phyloP scores from a whole-genome alignment of 1,140 invertebrate species.

The Hyphantria cunea region DNA sequence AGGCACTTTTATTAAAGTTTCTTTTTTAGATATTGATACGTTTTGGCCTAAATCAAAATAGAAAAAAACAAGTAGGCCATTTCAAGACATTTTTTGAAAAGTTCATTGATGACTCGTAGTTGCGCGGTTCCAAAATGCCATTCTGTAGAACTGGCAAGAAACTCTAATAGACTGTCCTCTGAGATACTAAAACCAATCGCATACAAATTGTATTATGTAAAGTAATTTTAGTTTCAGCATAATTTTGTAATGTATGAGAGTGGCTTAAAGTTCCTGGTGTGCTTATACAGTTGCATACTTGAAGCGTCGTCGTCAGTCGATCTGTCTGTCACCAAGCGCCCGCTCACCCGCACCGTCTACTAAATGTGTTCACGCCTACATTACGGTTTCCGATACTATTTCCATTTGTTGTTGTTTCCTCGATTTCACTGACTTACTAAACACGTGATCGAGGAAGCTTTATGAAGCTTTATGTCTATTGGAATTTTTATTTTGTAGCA shows the following conservation, averaged over 20 bases:
- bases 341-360: slow-evolving; percentile 42
- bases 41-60: too few relatives aligned
- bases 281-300: neutral
- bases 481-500: slow-evolving; percentile 20
- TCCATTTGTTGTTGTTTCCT: slow-evolving; percentile 59
- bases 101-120: too few relatives aligned
- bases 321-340: slow-evolving; percentile 55
- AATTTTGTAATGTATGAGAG: slow-evolving; percentile 7
- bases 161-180: too few relatives aligned
- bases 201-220: neutral
- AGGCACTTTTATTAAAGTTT: too few relatives aligned
- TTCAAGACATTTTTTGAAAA: too few relatives aligned
- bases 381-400: slow-evolving; percentile 69
- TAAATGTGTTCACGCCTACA: slow-evolving; percentile 65
- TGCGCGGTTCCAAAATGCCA: too few relatives aligned
- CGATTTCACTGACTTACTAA: slow-evolving; percentile 14
- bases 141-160: too few relatives aligned
- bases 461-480: slow-evolving; percentile 25
- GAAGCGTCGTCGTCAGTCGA: slow-evolving; percentile 54
- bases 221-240: neutral
- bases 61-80: too few relatives aligned
- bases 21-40: too few relatives aligned
- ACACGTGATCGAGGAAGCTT: slow-evolving; percentile 22
- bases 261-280: slow-evolving; percentile 1
- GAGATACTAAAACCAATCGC: too few relatives aligned